Evolutionary conservation across 2,888 invertebrate genomes (phyloP).

Genomic region (Parnassius glacialis): DNA sequence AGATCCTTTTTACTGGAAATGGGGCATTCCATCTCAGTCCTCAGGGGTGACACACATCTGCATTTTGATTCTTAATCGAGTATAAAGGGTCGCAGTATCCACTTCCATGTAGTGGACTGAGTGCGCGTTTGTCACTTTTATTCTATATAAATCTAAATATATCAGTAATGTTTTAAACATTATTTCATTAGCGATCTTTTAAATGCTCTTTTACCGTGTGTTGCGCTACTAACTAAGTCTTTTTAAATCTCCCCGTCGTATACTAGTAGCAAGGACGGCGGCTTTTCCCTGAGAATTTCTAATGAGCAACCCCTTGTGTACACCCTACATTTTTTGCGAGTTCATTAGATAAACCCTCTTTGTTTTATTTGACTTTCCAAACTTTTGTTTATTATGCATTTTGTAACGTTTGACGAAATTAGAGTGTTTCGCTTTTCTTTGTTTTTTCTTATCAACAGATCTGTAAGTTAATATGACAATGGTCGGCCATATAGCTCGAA

Average conservation of each 20-base stretch:
- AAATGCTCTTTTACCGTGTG: slow-evolving; percentile 26
- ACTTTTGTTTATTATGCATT: slow-evolving; percentile 49
- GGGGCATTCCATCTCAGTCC: too few species aligned
- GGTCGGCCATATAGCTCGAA: too few species aligned
- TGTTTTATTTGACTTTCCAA: slow-evolving; percentile 61
- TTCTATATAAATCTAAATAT: too few species aligned
- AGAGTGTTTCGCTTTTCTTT: slow-evolving; percentile 27
- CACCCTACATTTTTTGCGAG: slow-evolving; percentile 62
- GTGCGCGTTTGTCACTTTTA: too few species aligned
- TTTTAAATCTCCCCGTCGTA: slow-evolving; percentile 37
- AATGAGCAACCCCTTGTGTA: slow-evolving; percentile 59
- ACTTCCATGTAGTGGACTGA: too few species aligned
- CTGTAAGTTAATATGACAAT: too few species aligned
- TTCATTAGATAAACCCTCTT: slow-evolving; percentile 67
- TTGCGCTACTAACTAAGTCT: slow-evolving; percentile 43
- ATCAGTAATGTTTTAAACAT: slow-evolving; percentile 19
- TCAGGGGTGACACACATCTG: too few species aligned
- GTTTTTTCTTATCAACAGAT: too few species aligned
- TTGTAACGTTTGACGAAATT: slow-evolving; percentile 39
- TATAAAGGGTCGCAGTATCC: too few species aligned
- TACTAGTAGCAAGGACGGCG: slow-evolving; percentile 28
- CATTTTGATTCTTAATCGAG: too few species aligned
- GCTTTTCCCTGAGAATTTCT: slow-evolving; percentile 61
- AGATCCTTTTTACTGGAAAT: too few species aligned
- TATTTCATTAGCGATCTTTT: slow-evolving; percentile 35